Evolutionary conservation across 2,888 invertebrate species (phyloP).

Genomic region (Ephialtes manifestator): DNA sequence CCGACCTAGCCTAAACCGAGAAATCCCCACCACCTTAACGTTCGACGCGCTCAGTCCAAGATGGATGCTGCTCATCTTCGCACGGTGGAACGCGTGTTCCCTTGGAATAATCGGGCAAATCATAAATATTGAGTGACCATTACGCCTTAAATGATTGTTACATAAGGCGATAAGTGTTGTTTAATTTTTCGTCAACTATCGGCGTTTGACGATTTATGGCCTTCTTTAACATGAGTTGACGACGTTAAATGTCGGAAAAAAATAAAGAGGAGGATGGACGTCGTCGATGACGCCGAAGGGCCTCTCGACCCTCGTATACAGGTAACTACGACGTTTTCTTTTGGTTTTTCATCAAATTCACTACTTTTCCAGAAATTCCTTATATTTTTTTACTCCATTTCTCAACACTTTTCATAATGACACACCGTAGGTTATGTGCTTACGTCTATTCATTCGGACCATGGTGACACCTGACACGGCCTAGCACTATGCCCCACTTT

Average conservation of each 20-base stretch:
- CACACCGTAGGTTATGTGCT: conserved; percentile 72
- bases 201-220: neutral
- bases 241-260: conserved; percentile 79
- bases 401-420: neutral
- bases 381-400: neutral
- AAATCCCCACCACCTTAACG: conserved; percentile 25
- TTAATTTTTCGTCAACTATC: conserved; percentile 7
- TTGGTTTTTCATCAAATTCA: conserved; percentile 24
- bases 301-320: conserved; percentile 87
- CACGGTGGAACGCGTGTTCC: conserved; percentile 46
- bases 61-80: conserved; percentile 77
- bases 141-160: neutral
- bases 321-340: conserved; percentile 79
- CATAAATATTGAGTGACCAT: neutral
- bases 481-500: conserved; percentile 83
- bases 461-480: conserved; percentile 78
- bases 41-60: conserved; percentile 70
- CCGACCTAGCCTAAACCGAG: conserved; percentile 68
- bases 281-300: conserved; percentile 84
- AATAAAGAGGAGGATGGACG: conserved; percentile 80
- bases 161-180: conserved; percentile 13
- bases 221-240: conserved; percentile 72
- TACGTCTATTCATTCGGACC: conserved; percentile 52
- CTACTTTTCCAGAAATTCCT: neutral
- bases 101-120: conserved; percentile 41